Percentiles rank a stretch among this genome's conserved stretches.
These are phyloP conservation scores for Pogonus chalceus DNA, from an alignment of 1,140 invertebrate genomes.

Conservation along the genomic window DNA sequence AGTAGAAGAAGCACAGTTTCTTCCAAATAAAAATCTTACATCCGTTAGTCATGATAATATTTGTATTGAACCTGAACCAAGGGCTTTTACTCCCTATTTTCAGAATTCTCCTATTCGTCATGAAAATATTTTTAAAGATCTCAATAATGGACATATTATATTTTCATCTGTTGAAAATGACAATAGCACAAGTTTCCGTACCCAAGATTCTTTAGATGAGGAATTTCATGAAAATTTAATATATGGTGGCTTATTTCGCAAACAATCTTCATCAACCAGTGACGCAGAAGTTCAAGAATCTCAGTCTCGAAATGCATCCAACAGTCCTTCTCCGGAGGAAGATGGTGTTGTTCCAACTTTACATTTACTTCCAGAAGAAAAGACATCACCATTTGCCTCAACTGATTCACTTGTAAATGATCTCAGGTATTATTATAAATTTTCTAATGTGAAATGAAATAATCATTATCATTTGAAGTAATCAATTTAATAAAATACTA, in stretches of 20 bases:
- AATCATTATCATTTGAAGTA: neutral
- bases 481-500: slow-evolving; percentile 11
- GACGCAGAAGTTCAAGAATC: slow-evolving; percentile 15
- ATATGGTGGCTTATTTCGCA: slow-evolving; percentile 57
- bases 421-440: slow-evolving; percentile 34
- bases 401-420: slow-evolving; percentile 69
- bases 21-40: slow-evolving; percentile 40
- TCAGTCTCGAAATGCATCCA: slow-evolving; percentile 13
- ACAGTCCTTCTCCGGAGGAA: slow-evolving; percentile 26
- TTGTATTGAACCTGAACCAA: slow-evolving; percentile 23
- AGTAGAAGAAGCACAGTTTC: slow-evolving; percentile 29
- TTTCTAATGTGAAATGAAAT: no score
- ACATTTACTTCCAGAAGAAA: slow-evolving; percentile 29
- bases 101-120: slow-evolving; percentile 47
- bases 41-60: slow-evolving; percentile 50
- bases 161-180: slow-evolving; percentile 28
- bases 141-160: slow-evolving; percentile 24
- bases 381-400: slow-evolving; percentile 62
- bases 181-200: slow-evolving; percentile 15
- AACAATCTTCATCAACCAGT: slow-evolving; percentile 49
- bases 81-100: slow-evolving; percentile 36
- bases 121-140: slow-evolving; percentile 43
- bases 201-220: slow-evolving; percentile 42
- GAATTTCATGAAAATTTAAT: slow-evolving; percentile 73
- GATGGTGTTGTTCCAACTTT: slow-evolving; percentile 35